Base-by-base conservation (phyloP, 2,113 vertebrate species). In the Heterotilapia buettikoferi region DNA sequence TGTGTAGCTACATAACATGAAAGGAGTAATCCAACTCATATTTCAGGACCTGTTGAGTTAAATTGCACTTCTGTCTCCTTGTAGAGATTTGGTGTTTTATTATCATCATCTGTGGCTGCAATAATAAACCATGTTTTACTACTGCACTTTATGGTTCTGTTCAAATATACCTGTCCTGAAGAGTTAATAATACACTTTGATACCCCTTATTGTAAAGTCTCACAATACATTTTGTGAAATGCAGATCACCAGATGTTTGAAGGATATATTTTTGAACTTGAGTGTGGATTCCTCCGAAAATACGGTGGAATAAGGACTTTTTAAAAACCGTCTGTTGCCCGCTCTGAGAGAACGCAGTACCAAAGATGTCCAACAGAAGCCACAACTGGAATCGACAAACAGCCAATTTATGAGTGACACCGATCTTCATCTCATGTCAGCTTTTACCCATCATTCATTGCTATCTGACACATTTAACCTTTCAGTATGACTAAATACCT, bases 401-500 rank as follows among this genome's bases (percentile, higher is more conserved):
- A 53, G 19, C 40, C 43, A 59, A 5, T 43, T 16, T 68, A 36
- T 80, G 16, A 84, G 36, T 83, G 11, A 76, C 24, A 18, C 36
- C 16, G 2, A 71, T 40, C 63, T 61, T 81, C 71, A 82, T 88
- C 50, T 84, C 84, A 24, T 40, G 45, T 83, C 29, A 33, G 19
- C 19, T n/a, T 18, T 83, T 53, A 24, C 4, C 16, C 7, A 66
- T 66, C 2, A 54, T 52, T 33, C 68, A 5, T 26, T 73, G 13
- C 38, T 57, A 71, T 86, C 26, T 8, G 2, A 26, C 31, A 88
- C 19, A 40, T 86, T 66, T 59, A 8, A 87, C 47, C 29, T 66
- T 80, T 63, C 56, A 84, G 83, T 66, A 33, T 7, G 73, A 88
- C 78, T 83, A 80, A 86, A 90, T 94, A 94, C 92, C 92, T 95